phyloP scores from a whole-genome alignment of 2,797 vertebrate genomes.

The Acrossocheilus fasciatus region DNA sequence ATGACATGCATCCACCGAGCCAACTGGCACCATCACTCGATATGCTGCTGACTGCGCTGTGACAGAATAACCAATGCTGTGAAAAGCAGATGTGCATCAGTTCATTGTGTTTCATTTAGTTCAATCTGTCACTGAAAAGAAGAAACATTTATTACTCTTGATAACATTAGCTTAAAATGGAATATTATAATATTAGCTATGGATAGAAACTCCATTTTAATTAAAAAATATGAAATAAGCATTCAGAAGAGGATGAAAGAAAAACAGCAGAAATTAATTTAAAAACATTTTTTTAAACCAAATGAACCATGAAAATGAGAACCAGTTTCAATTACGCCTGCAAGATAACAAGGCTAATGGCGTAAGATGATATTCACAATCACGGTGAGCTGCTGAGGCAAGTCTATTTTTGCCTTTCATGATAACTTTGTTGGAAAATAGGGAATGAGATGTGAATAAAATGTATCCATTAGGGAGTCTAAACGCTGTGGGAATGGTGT shows the following conservation, averaged over 20 bases:
- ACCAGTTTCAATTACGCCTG: conserved; percentile 41
- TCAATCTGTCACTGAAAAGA: not conserved
- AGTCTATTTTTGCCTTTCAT: conserved; percentile 32
- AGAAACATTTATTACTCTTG: not conserved
- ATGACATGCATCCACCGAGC: not conserved
- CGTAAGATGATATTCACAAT: conserved; percentile 39
- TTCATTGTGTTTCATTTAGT: not conserved
- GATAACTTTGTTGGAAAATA: conserved; percentile 48
- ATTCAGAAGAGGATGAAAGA: not conserved
- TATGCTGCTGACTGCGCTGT: not conserved
- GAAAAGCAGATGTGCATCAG: not conserved
- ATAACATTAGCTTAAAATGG: not conserved
- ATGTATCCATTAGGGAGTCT: conserved; percentile 38
- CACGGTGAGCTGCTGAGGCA: conserved; percentile 16
- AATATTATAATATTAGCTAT: not conserved
- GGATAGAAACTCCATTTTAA: not conserved
- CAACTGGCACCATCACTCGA: conserved; percentile 7
- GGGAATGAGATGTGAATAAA: conserved; percentile 47
- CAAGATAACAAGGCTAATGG: conserved; percentile 38
- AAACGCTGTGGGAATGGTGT: conserved; percentile 10
- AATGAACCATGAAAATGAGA: conserved; percentile 15
- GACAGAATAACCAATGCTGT: not conserved
- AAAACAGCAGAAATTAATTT: not conserved
- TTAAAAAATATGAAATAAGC: not conserved
- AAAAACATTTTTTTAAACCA: not conserved